These are phyloP conservation scores for Macheiramphus alcinus DNA, from an alignment of 2,113 vertebrate genomes.

Conservation along the genomic window DNA sequence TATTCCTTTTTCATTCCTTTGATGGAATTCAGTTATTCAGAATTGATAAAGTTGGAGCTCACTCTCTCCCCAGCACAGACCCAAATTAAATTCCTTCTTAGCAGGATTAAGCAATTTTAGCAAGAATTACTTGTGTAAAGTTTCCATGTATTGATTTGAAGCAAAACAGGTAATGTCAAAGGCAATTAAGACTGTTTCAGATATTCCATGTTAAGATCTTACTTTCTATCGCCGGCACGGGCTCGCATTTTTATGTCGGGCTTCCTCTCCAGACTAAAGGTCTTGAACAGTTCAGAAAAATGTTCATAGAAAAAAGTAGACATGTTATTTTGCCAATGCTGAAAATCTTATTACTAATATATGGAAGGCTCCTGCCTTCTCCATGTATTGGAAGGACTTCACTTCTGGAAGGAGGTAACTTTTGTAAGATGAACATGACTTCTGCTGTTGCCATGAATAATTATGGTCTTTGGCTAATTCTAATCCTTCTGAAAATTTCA, in stretches of 20 bases:
- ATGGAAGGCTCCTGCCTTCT: background rate
- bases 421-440: background rate
- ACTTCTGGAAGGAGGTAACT: background rate
- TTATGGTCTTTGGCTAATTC: background rate
- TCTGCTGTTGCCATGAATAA: background rate
- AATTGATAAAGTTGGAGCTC: background rate
- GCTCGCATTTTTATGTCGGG: background rate
- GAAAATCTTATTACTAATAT: background rate
- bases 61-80: background rate
- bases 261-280: background rate
- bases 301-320: background rate
- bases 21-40: background rate
- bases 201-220: background rate
- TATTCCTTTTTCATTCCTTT: background rate
- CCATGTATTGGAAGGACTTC: background rate
- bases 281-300: background rate
- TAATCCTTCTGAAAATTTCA: background rate
- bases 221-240: background rate
- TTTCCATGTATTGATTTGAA: background rate
- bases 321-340: background rate
- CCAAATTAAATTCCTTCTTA: background rate
- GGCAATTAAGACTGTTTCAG: background rate
- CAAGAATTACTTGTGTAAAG: background rate
- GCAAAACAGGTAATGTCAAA: background rate
- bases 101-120: background rate